Evolutionary conservation across 2,797 vertebrate species (phyloP).

Genomic region (Alosa sapidissima): DNA sequence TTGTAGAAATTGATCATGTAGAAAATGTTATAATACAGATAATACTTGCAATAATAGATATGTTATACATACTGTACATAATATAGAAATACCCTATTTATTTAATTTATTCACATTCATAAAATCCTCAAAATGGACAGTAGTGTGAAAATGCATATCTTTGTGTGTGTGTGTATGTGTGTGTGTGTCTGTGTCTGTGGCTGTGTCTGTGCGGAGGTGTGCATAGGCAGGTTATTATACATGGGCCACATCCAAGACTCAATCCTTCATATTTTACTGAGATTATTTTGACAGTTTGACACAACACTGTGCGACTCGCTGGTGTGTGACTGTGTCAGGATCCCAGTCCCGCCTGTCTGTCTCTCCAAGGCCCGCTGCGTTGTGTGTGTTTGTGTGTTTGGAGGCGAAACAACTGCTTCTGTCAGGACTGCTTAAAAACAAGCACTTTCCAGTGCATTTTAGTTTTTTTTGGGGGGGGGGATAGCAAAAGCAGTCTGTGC

Average conservation of each 20-base stretch:
- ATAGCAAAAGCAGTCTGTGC: too few species aligned
- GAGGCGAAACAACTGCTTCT: not conserved
- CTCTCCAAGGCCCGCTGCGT: not conserved
- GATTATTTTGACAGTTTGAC: not conserved
- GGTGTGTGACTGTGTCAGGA: constrained; percentile 8
- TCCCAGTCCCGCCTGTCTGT: not conserved
- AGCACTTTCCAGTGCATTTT: not conserved
- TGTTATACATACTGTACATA: too few species aligned
- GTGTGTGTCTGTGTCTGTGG: not conserved
- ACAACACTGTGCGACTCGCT: not conserved
- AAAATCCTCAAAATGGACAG: not conserved
- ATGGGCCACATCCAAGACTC: not conserved
- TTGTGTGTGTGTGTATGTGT: not conserved
- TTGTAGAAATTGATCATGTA: not conserved
- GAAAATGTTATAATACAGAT: not conserved
- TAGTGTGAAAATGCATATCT: not conserved
- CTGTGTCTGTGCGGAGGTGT: not conserved
- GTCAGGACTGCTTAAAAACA: not conserved
- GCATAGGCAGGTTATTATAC: not conserved
- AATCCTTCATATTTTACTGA: not conserved
- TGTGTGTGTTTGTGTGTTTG: not conserved
- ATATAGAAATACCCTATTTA: too few species aligned
- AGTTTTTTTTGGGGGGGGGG: not conserved
- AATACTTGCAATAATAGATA: not conserved
- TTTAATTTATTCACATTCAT: too few species aligned